Base-by-base conservation (phyloP, 2,797 vertebrate genomes). In the Philypnodon macrostomus region DNA sequence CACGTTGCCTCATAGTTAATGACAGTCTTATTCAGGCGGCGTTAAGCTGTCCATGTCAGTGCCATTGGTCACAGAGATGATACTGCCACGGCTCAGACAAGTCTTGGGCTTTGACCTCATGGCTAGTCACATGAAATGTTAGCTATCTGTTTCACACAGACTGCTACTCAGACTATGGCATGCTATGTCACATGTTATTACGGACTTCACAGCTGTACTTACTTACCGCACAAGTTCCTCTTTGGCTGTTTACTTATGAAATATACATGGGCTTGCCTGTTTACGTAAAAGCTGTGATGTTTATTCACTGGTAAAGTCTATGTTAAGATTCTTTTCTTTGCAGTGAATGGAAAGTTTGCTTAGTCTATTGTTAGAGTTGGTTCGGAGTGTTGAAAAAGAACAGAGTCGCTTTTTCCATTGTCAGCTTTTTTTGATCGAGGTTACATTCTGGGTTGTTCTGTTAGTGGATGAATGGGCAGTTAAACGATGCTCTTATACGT, bases 381-480 rank as follows among this genome's bases (percentile, higher is more conserved):
- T 27, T 10, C 65, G 54, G 52, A 55, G 15, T 45, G 44, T 33
- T 12, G 16, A 1, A 10, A 19, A 27, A 2, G 36, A 54, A 45
- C 17, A 14, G 47, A 36, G 16, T 19, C 11, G 5, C 3, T 0
- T 1, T 67, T 82, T 74, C 68, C 66, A 30, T 36, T 40, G 65
- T 84, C 79, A 75, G 70, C 72, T 26, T 39, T 63, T 64, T 56
- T 35, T 2, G 2, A 26, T 29, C 29, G 38, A 66, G 69, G 72
- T 79, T 65, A 61, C 51, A 61, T 66, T 41, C 40, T 80, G 83
- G 81, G 81, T 82, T 80, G 67, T 26, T 4, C 42, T 24, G n/a
- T 23, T 18, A 7, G 3, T 19, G 7, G 8, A 11, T 6, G 4
- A 36, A 7, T n/a, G 1, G 9, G 12, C 46, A 13, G 9, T 18